Conservation (phyloP, 2,797 vertebrate species). For the Chloroceryle inda region DNA sequence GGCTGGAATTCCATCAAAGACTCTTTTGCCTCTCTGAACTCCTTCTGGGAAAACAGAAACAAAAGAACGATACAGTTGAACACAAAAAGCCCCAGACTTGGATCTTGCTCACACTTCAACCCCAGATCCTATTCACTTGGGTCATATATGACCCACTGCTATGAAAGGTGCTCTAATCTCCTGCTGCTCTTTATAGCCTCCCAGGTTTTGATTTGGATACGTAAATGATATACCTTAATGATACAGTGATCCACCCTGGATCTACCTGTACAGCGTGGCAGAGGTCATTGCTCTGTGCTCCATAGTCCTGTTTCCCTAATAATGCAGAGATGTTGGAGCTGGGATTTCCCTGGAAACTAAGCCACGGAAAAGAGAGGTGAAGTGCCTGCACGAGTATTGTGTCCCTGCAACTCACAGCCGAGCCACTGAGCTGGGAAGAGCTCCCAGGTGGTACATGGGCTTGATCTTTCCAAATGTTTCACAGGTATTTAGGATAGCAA, state of each 20-base stretch:
- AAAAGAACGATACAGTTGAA: neutral
- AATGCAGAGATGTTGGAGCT: rapidly evolving
- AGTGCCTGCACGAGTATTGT: rapidly evolving
- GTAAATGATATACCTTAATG: neutral
- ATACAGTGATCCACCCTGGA: neutral
- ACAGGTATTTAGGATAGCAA: neutral
- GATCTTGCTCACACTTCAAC: neutral
- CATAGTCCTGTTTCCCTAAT: neutral
- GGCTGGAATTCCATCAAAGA: neutral
- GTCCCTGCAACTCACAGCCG: neutral
- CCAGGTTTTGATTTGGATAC: neutral
- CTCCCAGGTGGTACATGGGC: neutral
- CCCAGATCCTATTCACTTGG: neutral
- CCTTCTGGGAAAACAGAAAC: neutral
- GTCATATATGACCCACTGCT: neutral
- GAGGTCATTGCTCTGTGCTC: neutral
- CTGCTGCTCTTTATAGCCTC: neutral
- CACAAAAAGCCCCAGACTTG: neutral
- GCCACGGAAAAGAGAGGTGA: neutral
- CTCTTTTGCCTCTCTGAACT: neutral
- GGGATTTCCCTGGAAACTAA: neutral
- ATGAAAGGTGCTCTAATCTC: neutral
- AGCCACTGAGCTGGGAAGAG: neutral
- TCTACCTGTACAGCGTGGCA: neutral
- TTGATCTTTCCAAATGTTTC: neutral